Conservation (phyloP, 2,113 vertebrate species). For the Enhydra lutris region DNA sequence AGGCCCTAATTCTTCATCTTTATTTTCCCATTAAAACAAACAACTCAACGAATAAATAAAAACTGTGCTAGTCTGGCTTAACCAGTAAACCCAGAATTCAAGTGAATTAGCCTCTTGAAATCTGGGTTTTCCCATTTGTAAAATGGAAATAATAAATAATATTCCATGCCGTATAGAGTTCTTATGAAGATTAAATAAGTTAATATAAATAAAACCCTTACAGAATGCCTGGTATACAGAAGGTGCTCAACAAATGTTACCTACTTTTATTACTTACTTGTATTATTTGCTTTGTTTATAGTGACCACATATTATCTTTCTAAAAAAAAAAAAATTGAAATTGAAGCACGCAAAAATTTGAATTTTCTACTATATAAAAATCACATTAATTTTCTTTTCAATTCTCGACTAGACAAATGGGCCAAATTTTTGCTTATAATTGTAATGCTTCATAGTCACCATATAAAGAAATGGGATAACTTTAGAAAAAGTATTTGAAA, state of each 20-base stretch:
- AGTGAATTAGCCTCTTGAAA: conserved; percentile 35
- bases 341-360: neutral
- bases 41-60: conserved; percentile 9
- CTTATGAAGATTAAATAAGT: neutral
- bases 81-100: conserved; percentile 1
- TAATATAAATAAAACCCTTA: conserved; percentile 8
- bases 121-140: conserved; percentile 10
- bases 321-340: conserved; percentile 23
- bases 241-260: neutral
- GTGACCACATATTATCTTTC: neutral
- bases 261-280: neutral
- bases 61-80: neutral
- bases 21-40: neutral
- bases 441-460: neutral
- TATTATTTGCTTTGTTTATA: neutral
- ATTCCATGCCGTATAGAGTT: neutral
- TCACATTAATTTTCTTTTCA: conserved; percentile 24
- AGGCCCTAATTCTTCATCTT: neutral
- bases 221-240: neutral
- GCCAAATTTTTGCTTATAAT: conserved; percentile 29
- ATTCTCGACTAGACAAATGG: neutral
- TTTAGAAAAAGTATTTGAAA: conserved; percentile 53
- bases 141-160: conserved; percentile 22
- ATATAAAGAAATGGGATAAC: conserved; percentile 26
- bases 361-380: neutral